Evolutionary conservation across 2,888 invertebrate genomes (phyloP).

Genomic region (Periphyllus acericola): DNA sequence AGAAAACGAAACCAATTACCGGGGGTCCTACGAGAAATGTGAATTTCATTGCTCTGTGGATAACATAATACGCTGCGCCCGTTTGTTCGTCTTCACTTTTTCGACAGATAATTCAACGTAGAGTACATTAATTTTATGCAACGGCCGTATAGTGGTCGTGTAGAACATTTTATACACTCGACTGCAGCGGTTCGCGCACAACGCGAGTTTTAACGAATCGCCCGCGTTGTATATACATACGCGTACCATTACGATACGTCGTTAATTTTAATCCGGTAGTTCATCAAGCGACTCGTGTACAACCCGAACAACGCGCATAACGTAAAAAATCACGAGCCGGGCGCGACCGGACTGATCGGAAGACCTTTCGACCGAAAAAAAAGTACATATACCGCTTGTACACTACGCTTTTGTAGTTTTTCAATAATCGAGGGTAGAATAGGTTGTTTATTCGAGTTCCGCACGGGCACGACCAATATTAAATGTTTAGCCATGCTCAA

Average conservation of each 20-base stretch:
- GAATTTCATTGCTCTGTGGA: not conserved
- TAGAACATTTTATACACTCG: not conserved
- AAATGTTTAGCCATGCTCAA: no score
- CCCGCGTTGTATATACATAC: not conserved
- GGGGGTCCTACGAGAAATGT: constrained; percentile 3
- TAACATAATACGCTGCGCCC: not conserved
- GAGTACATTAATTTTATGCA: constrained; percentile 34
- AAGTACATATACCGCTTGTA: no score
- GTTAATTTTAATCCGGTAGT: not conserved
- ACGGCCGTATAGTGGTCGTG: not conserved
- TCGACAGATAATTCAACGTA: constrained; percentile 23
- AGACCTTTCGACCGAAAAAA: no score
- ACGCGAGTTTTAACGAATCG: constrained; percentile 7
- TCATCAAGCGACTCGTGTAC: not conserved
- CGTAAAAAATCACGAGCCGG: no score
- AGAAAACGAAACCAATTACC: not conserved
- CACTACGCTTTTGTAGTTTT: no score
- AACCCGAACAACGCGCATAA: no score
- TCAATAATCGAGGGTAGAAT: no score
- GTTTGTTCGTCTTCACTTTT: constrained; percentile 38
- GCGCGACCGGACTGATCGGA: no score
- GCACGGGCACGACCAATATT: no score
- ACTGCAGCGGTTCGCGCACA: not conserved
- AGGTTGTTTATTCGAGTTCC: no score
- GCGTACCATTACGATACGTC: not conserved